phyloP scores from a whole-genome alignment of 2,888 invertebrate genomes.

The Cephus pulcher region DNA sequence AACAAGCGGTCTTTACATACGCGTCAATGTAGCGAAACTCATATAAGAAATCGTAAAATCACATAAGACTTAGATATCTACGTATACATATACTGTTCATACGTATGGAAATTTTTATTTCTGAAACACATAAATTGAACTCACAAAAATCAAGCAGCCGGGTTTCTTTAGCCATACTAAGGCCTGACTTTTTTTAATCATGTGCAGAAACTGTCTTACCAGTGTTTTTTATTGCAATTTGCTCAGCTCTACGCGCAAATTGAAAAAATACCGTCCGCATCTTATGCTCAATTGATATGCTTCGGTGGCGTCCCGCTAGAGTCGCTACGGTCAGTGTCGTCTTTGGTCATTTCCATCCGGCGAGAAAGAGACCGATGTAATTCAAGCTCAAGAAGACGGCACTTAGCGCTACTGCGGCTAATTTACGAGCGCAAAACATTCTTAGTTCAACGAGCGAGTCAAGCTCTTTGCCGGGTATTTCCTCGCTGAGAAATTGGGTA shows the following conservation, averaged over 20 bases:
- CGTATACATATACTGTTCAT: no score
- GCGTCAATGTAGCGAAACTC: not conserved
- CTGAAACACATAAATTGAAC: no score
- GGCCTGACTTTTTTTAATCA: no score
- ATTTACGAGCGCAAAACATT: constrained; percentile 43
- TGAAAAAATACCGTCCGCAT: not conserved
- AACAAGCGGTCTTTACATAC: not conserved
- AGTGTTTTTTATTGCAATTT: not conserved
- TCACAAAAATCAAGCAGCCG: no score
- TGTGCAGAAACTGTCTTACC: not conserved
- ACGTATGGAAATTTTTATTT: no score
- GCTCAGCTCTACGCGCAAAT: not conserved
- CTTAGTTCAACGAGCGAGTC: not conserved
- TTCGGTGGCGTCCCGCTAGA: not conserved
- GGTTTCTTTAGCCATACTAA: no score
- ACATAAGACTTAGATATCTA: no score
- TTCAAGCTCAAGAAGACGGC: constrained; percentile 30
- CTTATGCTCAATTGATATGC: not conserved
- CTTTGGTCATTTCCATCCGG: not conserved
- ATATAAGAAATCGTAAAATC: not conserved
- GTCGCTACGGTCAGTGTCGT: not conserved
- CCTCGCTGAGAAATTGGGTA: constrained; percentile 37
- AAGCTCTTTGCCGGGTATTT: constrained; percentile 17
- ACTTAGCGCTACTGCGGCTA: constrained; percentile 31
- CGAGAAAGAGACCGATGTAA: not conserved